Percentiles rank a stretch among this genome's conserved stretches.
Conservation (phyloP, 2,113 vertebrate genomes). For the Neofelis nebulosa region DNA sequence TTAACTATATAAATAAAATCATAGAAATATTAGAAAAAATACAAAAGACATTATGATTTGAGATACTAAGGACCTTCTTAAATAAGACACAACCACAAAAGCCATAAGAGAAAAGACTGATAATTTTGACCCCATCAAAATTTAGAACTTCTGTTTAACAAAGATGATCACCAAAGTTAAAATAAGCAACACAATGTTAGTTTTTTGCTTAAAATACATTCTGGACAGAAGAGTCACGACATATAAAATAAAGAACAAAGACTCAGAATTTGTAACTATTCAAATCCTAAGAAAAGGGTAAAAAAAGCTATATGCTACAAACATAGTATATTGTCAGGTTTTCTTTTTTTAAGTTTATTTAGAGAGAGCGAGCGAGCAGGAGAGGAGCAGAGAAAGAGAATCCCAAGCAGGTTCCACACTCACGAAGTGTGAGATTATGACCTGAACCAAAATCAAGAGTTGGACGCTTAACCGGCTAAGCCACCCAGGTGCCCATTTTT, state of each 20-base stretch:
- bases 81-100: constrained; percentile 8
- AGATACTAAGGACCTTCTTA: constrained; percentile 1
- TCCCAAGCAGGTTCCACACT: no score
- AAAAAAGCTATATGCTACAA: constrained; percentile 2
- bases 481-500: neutral
- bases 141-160: constrained; percentile 19
- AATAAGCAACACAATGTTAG: neutral
- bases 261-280: neutral
- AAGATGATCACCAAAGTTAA: constrained; percentile 33
- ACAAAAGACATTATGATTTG: neutral
- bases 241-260: constrained; percentile 16
- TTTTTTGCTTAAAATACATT: constrained; percentile 36
- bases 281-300: neutral
- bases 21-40: neutral
- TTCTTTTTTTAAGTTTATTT: neutral
- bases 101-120: neutral
- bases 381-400: no score
- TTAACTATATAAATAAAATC: constrained; percentile 22
- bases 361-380: no score
- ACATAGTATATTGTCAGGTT: neutral
- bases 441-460: neutral
- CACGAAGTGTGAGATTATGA: no score
- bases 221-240: neutral
- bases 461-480: neutral
- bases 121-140: constrained; percentile 24